Evolutionary conservation across 2,888 invertebrate species (phyloP), one percentile per base, ranked within the genome.

Genomic region (Neria commutata): DNA sequence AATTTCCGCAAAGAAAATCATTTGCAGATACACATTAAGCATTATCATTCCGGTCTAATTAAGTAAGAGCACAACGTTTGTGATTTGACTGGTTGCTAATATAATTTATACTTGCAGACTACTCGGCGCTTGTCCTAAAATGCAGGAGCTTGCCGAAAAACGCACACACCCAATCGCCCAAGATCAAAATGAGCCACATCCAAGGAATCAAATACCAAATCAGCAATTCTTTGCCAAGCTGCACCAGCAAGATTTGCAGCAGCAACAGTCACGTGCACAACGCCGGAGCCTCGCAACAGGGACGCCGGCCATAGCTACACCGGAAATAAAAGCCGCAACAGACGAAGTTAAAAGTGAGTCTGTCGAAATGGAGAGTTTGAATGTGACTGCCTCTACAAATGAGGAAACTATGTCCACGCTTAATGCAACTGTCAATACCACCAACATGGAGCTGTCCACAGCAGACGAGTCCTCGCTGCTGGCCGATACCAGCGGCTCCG

Each of bases 21-120:
- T 51, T 83, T 97, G 8, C 91, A 92, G 83, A 95, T 95, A 88
- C 97, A 97, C 77, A 91, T 96, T 42, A 96, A 96, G 74, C 95
- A 97, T 79, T 96, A 96, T 80, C 97, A 96, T 81, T 87, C 89
- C 1, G 91, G 93, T 65, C 85, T 91, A 59, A 86, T 87, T 1
- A 88, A 90, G 77, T 87, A 67, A 69, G 72, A 33, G n/a, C 14
- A 8, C 6, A 4, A 42, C 17, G 21, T 19, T 21, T 42, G 60
- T 17, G 8, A 14, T 37, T 4, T n/a, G 10, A 14, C 16, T 14
- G 6, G 16, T n/a, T 4, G 16, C 37, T 37, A 14, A 29, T 14
- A 45, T 42, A 21, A 10, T 53, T 26, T 14, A 49, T 34, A 50
- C 29, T 62, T 59, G 0, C 40, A 80, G 80, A 55, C 67, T 76